These are phyloP conservation scores for Eriosoma lanigerum DNA, from an alignment of 1,140 invertebrate genomes.

Conservation along the genomic window DNA sequence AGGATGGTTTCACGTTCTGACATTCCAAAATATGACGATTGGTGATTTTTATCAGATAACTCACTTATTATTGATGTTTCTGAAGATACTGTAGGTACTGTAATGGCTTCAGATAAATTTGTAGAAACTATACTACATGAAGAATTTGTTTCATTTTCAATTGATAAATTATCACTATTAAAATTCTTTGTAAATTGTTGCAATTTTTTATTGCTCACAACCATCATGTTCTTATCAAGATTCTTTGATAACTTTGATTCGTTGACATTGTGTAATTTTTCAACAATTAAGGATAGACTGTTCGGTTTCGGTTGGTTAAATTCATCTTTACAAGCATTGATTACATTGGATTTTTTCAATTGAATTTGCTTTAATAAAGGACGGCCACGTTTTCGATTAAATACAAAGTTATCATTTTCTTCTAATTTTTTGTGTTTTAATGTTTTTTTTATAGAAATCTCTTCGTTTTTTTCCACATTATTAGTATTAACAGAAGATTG, in stretches of 20 bases:
- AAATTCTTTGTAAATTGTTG: not conserved
- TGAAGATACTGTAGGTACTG: too few species aligned
- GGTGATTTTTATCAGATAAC: too few species aligned
- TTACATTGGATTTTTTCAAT: not conserved
- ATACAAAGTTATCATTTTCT: not conserved
- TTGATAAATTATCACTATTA: not conserved
- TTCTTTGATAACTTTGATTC: not conserved
- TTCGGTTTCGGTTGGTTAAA: not conserved
- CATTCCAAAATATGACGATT: too few species aligned
- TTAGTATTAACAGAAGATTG: not conserved
- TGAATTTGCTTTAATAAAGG: not conserved
- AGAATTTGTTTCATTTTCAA: too few species aligned
- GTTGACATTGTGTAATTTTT: not conserved
- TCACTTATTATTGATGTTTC: too few species aligned
- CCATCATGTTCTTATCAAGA: not conserved
- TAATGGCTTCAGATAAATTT: too few species aligned
- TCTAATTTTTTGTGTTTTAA: not conserved
- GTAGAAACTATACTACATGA: too few species aligned
- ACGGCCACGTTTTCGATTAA: not conserved
- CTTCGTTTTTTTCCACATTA: not conserved
- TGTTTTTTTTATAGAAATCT: not conserved
- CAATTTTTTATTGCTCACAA: not conserved
- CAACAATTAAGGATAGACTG: not conserved
- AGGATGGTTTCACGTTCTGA: not conserved
- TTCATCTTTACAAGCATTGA: not conserved